Percentiles rank a stretch among this genome's conserved stretches.
Conservation (phyloP, 2,113 vertebrate species). For the Pampusana beccarii region DNA sequence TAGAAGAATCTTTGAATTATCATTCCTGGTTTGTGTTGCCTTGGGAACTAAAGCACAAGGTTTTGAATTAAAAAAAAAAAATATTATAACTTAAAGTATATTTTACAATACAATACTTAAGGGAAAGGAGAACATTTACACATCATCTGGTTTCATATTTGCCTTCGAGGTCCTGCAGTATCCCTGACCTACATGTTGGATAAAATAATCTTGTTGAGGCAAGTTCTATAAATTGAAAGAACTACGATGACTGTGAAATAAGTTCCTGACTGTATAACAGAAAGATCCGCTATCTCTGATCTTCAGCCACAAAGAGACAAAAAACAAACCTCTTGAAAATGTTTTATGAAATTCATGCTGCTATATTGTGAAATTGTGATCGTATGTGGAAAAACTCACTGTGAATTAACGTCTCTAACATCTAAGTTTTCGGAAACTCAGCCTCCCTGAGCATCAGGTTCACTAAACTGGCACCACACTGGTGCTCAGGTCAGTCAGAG, state of each 20-base stretch:
- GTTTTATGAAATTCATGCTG: neutral
- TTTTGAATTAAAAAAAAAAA: neutral
- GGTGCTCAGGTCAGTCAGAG: neutral
- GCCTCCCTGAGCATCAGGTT: neutral
- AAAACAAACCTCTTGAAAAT: neutral
- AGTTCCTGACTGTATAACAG: too few relatives aligned
- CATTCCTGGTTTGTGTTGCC: neutral
- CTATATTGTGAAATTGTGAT: neutral
- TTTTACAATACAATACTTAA: neutral
- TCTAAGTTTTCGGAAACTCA: neutral
- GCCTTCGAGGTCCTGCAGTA: neutral
- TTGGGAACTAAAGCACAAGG: neutral
- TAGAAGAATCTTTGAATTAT: neutral
- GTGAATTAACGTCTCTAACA: neutral
- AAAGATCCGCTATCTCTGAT: neutral
- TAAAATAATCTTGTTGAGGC: neutral
- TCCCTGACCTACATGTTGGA: neutral
- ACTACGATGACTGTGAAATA: neutral
- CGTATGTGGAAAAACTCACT: neutral
- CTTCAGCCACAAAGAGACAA: neutral
- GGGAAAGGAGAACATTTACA: neutral
- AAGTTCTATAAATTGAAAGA: neutral
- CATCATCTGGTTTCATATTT: neutral
- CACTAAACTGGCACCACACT: neutral
- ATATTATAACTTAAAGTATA: neutral